Base-by-base conservation (phyloP, 2,113 vertebrate species). In the Chauna torquata region DNA sequence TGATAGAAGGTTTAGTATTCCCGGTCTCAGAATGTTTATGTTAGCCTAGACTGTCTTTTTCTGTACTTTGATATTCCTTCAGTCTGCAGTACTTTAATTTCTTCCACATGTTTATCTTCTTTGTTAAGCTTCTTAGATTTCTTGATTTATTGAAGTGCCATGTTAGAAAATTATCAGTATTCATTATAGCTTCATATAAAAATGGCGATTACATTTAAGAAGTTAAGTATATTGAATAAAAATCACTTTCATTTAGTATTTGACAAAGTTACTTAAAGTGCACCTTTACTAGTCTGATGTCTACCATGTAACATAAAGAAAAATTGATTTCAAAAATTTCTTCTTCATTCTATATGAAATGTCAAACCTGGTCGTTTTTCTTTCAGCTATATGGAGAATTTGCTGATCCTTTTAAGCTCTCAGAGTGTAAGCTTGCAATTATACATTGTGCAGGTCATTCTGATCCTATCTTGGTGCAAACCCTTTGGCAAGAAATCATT, bases 371-470 rank as follows among this genome's bases (percentile, higher is more conserved):
- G 2, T 66, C 23, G 76, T 77, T 95, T 87, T 97, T 97, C 50
- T 97, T 94, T 34, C 92, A 99, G 99, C 98, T 99, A 18, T 99
- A 99, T 47, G 99, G 99, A 55, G 99, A 99, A 97, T 99, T 99
- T 98, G 99, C 99, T 19, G 99, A 99, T 70, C 99, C 99, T 34
- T 99, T 99, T 97, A 99, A 99, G 81, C 97, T 99, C 80, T 99
- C 99, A 0, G 99, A 99, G 92, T 99, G 99, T 97, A 99, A 99
- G 91, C 98, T 99, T 97, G 99, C 99, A 84, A 99, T 99, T 96
- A 99, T 99, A 97, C 99, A 99, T 97, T 99, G 99, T 61, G 99
- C 99, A 0, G 99, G 99, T 80, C 99, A 99, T 97, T 99, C 99
- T 11, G 99, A 99, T 94, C 99, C 99, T 23, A 99, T 99, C 90